Evolutionary conservation across 2,888 invertebrate species (phyloP).

Genomic region (Onthophagus sagittarius): DNA sequence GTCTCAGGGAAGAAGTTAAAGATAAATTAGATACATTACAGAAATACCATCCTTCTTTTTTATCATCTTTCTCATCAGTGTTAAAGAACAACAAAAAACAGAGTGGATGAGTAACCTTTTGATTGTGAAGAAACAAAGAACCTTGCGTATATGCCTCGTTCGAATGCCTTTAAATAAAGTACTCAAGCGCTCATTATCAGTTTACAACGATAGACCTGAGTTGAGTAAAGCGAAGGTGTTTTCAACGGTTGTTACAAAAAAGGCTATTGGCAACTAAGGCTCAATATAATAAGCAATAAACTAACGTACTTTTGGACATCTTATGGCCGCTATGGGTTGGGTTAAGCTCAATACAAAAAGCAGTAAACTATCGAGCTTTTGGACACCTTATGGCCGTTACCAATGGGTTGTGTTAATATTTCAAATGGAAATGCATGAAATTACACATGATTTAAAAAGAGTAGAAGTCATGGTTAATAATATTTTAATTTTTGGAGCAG

Average conservation of each 20-base stretch:
- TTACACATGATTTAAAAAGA: neutral
- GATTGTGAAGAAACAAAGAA: constrained; percentile 5
- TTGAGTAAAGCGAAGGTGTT: too few relatives aligned
- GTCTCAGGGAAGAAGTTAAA: constrained; percentile 15
- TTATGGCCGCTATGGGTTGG: too few relatives aligned
- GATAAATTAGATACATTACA: constrained; percentile 14
- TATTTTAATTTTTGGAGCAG: neutral
- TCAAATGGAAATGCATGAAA: constrained; percentile 2
- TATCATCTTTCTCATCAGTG: constrained; percentile 13
- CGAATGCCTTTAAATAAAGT: too few relatives aligned
- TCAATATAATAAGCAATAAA: too few relatives aligned
- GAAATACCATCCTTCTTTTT: neutral
- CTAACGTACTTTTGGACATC: too few relatives aligned
- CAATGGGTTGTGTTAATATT: neutral
- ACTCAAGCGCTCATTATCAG: too few relatives aligned
- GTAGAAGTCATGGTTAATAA: neutral
- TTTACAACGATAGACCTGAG: too few relatives aligned
- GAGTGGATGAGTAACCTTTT: constrained; percentile 18
- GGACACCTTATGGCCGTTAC: too few relatives aligned
- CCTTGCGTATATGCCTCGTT: constrained; percentile 8
- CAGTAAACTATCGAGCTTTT: too few relatives aligned
- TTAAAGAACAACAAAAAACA: constrained; percentile 10
- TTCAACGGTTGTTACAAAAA: too few relatives aligned
- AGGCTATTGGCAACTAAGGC: too few relatives aligned
- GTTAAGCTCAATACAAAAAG: too few relatives aligned